Conservation (phyloP, 2,113 vertebrate genomes). For the Prunella fulvescens region DNA sequence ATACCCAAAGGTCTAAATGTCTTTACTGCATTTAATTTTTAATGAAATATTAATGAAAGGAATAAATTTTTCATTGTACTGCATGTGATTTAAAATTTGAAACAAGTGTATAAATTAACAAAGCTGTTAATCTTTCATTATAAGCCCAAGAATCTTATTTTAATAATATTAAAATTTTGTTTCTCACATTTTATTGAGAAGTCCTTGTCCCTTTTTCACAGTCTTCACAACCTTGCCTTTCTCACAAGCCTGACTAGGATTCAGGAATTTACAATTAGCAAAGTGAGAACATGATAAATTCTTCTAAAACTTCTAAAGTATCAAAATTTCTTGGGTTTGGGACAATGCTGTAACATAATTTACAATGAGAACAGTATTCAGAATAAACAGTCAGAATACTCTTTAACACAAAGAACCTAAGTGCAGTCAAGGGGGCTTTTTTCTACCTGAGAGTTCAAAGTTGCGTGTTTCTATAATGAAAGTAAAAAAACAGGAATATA, state of each 20-base stretch:
- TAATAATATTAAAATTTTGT: neutral
- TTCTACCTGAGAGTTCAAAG: neutral
- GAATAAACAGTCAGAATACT: neutral
- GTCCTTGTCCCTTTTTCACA: neutral
- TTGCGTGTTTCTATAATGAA: neutral
- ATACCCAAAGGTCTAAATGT: neutral
- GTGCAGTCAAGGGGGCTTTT: fast-evolving
- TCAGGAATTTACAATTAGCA: neutral
- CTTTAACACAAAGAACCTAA: neutral
- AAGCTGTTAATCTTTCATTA: neutral
- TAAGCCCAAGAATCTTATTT: neutral
- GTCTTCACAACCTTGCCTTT: neutral
- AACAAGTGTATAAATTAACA: neutral
- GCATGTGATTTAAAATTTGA: neutral
- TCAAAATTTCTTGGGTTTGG: neutral
- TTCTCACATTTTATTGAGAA: neutral
- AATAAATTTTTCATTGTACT: neutral
- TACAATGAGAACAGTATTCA: neutral
- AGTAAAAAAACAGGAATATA: neutral
- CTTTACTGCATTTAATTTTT: neutral
- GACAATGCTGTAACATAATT: neutral
- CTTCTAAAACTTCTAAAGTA: neutral
- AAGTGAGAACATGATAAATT: neutral
- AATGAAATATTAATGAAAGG: neutral
- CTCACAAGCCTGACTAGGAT: neutral